Evolutionary conservation across 2,888 invertebrate species (phyloP).

Genomic region (Cantharis lateralis): DNA sequence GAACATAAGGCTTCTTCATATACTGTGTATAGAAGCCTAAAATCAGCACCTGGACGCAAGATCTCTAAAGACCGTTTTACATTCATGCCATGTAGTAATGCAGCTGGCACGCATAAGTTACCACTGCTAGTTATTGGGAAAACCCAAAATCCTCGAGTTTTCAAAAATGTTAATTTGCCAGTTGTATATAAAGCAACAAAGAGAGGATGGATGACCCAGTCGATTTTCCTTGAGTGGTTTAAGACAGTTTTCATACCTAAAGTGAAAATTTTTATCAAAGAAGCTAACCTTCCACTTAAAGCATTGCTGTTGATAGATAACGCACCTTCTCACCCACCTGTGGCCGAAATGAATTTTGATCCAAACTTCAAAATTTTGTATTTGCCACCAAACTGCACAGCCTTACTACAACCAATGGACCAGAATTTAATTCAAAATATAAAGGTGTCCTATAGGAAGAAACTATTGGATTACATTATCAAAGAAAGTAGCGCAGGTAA

Average conservation of each 20-base stretch:
- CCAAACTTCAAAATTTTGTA: not conserved
- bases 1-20: no score
- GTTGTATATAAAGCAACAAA: no score
- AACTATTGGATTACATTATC: not conserved
- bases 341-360: not conserved
- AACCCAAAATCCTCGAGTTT: no score
- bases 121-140: no score
- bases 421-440: constrained; percentile 13
- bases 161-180: no score
- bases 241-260: constrained; percentile 3
- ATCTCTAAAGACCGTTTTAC: no score
- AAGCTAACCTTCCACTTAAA: constrained; percentile 2
- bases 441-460: constrained; percentile 9
- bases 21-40: no score
- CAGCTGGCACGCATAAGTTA: no score
- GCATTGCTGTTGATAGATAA: constrained; percentile 16
- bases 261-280: constrained; percentile 5
- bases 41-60: no score
- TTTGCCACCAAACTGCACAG: constrained; percentile 8
- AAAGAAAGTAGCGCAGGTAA: not conserved
- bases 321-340: not conserved
- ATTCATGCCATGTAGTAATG: no score
- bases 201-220: no score
- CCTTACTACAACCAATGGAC: constrained; percentile 6
- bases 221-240: no score